These are phyloP conservation scores for Bhutanitis thaidina DNA, from an alignment of 2,888 invertebrate species.

Conservation along the genomic window DNA sequence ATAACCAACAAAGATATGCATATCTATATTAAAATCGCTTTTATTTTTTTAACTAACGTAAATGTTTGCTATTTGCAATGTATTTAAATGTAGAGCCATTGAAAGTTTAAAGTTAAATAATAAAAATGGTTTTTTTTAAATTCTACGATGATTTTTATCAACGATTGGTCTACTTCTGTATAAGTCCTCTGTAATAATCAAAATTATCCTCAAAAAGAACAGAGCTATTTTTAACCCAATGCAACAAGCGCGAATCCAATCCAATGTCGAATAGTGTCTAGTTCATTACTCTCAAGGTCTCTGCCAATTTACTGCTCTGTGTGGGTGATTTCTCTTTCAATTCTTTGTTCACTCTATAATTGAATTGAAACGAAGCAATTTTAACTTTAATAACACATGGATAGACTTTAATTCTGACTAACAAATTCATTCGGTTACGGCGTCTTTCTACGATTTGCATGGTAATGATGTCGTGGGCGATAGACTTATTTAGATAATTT, in stretches of 20 bases:
- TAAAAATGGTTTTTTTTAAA: too few relatives aligned
- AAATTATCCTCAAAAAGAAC: too few relatives aligned
- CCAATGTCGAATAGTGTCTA: constrained; percentile 11
- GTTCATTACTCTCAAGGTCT: constrained; percentile 24
- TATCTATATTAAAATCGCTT: too few relatives aligned
- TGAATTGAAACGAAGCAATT: not conserved
- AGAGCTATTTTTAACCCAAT: not conserved
- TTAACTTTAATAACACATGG: not conserved
- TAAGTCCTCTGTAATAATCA: too few relatives aligned
- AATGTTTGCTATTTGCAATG: too few relatives aligned
- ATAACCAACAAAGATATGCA: too few relatives aligned
- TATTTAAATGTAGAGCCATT: too few relatives aligned
- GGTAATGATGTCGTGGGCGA: constrained; percentile 29
- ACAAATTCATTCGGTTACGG: not conserved
- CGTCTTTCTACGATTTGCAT: constrained; percentile 7
- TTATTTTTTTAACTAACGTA: too few relatives aligned
- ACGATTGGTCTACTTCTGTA: too few relatives aligned
- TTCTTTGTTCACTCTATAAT: not conserved
- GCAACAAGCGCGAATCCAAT: constrained; percentile 4
- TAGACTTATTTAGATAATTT: constrained; percentile 24
- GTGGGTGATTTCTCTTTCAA: constrained; percentile 18
- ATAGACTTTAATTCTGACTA: not conserved
- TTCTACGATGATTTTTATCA: too few relatives aligned
- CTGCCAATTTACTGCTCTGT: constrained; percentile 19
- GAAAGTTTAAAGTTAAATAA: too few relatives aligned